Conservation (phyloP, 2,797 vertebrate species). For the Streptopelia turtur region DNA sequence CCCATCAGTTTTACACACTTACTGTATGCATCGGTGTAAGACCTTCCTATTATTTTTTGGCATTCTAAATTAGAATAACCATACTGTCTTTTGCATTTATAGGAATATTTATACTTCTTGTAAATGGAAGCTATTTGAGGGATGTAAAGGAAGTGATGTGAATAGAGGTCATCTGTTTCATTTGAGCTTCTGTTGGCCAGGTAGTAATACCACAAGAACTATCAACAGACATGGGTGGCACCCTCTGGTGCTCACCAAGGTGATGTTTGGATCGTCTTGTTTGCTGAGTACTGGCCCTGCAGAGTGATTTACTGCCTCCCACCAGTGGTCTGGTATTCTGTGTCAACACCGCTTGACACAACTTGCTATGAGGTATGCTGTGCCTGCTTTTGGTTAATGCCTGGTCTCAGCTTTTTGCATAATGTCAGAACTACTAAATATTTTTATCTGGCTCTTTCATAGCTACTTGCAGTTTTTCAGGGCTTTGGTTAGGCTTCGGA, state of each 20-base stretch:
- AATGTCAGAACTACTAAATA: not conserved
- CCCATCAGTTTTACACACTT: not conserved
- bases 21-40: not conserved
- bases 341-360: not conserved
- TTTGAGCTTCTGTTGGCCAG: not conserved
- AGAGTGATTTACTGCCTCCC: not conserved
- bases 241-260: not conserved
- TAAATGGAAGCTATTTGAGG: not conserved
- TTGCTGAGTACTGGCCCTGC: not conserved
- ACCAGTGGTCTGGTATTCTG: not conserved
- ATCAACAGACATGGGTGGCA: not conserved
- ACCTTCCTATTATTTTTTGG: not conserved
- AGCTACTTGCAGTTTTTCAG: not conserved
- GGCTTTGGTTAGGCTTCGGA: not conserved
- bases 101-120: not conserved
- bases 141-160: not conserved
- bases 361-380: not conserved
- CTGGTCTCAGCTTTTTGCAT: not conserved
- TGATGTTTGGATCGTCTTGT: not conserved
- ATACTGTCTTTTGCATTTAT: accelerated
- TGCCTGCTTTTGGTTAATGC: not conserved
- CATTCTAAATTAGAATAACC: not conserved
- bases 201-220: not conserved
- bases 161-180: not conserved
- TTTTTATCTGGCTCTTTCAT: not conserved